phyloP scores from a whole-genome alignment of 92 coral and sea anemone genomes.

The Scolanthus callimorphus region DNA sequence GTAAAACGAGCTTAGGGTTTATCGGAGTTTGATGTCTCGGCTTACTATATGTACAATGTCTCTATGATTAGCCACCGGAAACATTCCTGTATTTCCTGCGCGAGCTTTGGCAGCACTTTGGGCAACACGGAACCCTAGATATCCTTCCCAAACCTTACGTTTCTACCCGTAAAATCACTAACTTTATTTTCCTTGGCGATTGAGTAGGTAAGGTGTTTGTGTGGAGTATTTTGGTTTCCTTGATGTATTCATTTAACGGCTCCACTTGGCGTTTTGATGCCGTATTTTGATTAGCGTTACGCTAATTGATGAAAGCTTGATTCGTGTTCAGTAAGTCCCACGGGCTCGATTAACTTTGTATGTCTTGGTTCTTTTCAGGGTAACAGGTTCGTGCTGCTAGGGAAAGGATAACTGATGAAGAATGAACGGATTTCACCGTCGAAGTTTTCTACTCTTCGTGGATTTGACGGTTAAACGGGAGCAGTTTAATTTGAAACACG shows the following conservation, averaged over 20 bases:
- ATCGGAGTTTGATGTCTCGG: slow-evolving; percentile 43
- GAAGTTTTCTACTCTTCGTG: slow-evolving; percentile 12
- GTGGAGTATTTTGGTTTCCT: background rate
- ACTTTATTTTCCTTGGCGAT: no score
- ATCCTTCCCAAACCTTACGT: slow-evolving; percentile 3
- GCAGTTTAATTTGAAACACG: slow-evolving; percentile 15
- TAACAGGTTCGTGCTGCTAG: slow-evolving; percentile 13
- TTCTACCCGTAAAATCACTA: slow-evolving; percentile 4
- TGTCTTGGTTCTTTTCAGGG: slow-evolving; percentile 39
- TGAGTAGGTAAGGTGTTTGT: slow-evolving; percentile 3
- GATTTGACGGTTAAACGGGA: slow-evolving; percentile 18
- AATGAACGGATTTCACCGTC: slow-evolving; percentile 9
- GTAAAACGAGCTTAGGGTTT: slow-evolving; percentile 52
- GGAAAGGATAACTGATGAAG: slow-evolving; percentile 43
- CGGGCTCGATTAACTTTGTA: slow-evolving; percentile 43
- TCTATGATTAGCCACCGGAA: slow-evolving; percentile 75
- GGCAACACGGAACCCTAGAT: slow-evolving; percentile 80
- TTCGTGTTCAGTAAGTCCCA: slow-evolving; percentile 55
- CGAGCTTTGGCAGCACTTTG: slow-evolving; percentile 68
- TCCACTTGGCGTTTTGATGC: slow-evolving; percentile 24
- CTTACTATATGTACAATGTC: slow-evolving; percentile 82
- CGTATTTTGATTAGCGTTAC: slow-evolving; percentile 85
- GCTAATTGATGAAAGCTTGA: slow-evolving; percentile 94
- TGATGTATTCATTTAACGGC: background rate
- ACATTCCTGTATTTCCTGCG: slow-evolving; percentile 94